Evolutionary conservation across 2,113 vertebrate genomes (phyloP).

Genomic region (Oryzias woworae): DNA sequence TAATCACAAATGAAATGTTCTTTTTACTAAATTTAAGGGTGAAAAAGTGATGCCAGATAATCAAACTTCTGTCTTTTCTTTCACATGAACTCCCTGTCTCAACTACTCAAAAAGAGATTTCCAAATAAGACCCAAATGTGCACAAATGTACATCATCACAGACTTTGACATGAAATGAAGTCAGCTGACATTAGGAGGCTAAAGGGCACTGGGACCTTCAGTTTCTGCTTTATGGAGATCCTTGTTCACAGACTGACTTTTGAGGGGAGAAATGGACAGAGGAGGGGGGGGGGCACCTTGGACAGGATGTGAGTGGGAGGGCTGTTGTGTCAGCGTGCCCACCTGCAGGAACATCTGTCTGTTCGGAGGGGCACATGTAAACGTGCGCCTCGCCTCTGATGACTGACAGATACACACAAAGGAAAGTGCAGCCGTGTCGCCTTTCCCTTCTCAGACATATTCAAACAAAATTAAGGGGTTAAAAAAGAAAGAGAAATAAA

Average conservation of each 20-base stretch:
- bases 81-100: too few species aligned
- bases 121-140: too few species aligned
- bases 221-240: constrained; percentile 41
- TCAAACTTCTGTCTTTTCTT: too few species aligned
- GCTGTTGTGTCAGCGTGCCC: constrained; percentile 68
- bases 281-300: constrained; percentile 68
- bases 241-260: constrained; percentile 59
- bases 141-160: constrained; percentile 6
- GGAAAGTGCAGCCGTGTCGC: neutral
- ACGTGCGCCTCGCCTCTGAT: constrained; percentile 14
- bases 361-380: constrained; percentile 15
- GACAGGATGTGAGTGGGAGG: constrained; percentile 41
- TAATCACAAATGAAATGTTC: too few species aligned
- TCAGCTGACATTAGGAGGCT: constrained; percentile 32
- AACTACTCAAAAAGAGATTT: too few species aligned
- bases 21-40: too few species aligned
- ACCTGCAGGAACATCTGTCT: constrained; percentile 78
- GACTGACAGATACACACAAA: constrained; percentile 23
- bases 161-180: constrained; percentile 39
- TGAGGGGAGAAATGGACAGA: constrained; percentile 47
- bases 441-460: neutral
- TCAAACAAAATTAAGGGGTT: too few species aligned
- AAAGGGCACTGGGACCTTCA: constrained; percentile 64
- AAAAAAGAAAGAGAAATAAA: too few species aligned
- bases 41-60: too few species aligned